Percentiles rank a stretch among this genome's conserved stretches.
Conservation (phyloP, 2,113 vertebrate genomes). For the Calonectris borealis region DNA sequence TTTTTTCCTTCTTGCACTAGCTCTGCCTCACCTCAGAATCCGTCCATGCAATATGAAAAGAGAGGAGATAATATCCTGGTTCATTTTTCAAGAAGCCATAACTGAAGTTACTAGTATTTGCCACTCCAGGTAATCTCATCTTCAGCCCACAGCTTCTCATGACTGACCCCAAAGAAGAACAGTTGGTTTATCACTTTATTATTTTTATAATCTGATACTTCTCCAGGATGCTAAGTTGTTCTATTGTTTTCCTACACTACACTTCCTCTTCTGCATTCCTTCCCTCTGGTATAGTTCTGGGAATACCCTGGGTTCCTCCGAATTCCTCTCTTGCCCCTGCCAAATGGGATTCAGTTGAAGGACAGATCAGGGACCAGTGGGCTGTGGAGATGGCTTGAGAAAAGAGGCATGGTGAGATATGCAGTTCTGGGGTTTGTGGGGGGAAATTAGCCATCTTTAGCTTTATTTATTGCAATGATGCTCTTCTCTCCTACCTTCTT, state of each 20-base stretch:
- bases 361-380: background rate
- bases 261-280: background rate
- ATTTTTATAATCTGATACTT: background rate
- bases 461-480: background rate
- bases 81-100: background rate
- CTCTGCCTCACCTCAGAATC: background rate
- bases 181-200: background rate
- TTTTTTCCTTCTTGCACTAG: background rate
- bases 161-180: background rate
- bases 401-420: background rate
- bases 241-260: background rate
- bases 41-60: background rate
- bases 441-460: background rate
- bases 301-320: background rate
- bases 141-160: background rate
- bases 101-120: background rate
- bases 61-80: background rate
- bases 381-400: background rate
- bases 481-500: background rate
- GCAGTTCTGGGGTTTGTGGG: background rate
- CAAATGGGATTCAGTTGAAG: background rate
- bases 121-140: background rate
- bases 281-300: background rate
- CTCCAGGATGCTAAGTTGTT: background rate
- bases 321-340: background rate